Percentiles rank a stretch among this genome's conserved stretches.
Evolutionary conservation across 2,888 invertebrate genomes (phyloP).

Genomic region (Sphecodes monilicornis): DNA sequence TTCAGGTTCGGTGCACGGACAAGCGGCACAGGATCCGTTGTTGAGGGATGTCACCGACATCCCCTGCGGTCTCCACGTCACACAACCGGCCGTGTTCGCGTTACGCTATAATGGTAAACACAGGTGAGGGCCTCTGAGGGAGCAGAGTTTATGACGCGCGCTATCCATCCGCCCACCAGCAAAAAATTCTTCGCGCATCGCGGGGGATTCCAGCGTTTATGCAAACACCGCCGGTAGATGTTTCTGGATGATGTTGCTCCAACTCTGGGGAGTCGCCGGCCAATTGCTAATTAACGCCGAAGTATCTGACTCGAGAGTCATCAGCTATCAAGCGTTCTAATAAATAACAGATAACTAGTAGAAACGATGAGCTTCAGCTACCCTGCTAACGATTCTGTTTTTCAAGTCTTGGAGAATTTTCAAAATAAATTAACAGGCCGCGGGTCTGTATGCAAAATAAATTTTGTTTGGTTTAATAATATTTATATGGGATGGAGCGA

Average conservation of each 20-base stretch:
- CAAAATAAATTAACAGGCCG: background rate
- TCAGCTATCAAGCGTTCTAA: background rate
- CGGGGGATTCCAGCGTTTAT: background rate
- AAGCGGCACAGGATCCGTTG: conserved; percentile 51
- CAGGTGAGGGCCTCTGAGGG: conserved; percentile 27
- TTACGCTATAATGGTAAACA: conserved; percentile 51
- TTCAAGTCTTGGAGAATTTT: background rate
- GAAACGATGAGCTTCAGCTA: background rate
- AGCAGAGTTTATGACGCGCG: conserved; percentile 26
- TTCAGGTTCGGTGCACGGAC: conserved; percentile 55
- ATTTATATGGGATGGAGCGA: background rate
- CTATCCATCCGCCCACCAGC: background rate
- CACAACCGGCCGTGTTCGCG: conserved; percentile 39
- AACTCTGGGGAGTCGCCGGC: background rate
- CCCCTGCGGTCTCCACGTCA: conserved; percentile 59
- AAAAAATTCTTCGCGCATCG: background rate
- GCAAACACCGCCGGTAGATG: background rate
- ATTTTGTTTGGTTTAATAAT: background rate
- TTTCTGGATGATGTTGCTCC: background rate
- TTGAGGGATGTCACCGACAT: conserved; percentile 66
- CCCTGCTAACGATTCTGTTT: background rate
- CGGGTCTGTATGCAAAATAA: background rate
- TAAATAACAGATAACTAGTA: background rate
- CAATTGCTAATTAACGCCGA: background rate
- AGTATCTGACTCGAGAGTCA: background rate